Conservation (phyloP, 2,797 vertebrate species). For the Chaetodon trifasciatus region DNA sequence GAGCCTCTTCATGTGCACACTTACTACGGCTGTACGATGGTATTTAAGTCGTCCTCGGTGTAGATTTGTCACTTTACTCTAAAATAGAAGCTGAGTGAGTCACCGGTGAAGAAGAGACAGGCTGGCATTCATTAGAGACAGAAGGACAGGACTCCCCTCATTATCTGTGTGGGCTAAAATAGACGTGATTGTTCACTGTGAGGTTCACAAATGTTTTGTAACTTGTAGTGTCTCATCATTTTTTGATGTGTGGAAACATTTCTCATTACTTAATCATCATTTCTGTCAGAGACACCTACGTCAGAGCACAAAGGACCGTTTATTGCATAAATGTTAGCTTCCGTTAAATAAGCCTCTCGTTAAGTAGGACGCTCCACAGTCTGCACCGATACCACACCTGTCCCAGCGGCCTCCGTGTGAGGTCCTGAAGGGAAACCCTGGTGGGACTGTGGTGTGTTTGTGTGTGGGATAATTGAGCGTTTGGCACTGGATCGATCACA, state of each 20-base stretch:
- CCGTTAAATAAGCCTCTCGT: not conserved
- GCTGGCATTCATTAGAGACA: conserved; percentile 26
- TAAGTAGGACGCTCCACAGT: not conserved
- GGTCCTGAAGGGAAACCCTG: not conserved
- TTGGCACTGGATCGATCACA: not conserved
- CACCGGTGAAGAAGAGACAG: conserved; percentile 13
- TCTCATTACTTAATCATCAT: conserved; percentile 33
- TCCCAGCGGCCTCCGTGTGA: not conserved
- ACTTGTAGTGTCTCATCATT: conserved; percentile 33
- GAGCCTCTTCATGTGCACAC: conserved; percentile 16
- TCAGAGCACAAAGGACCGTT: conserved; percentile 32
- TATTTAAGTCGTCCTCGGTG: conserved; percentile 20
- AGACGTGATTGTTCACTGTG: conserved; percentile 32
- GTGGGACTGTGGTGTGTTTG: not conserved
- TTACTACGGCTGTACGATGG: not conserved
- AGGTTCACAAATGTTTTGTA: conserved; percentile 39
- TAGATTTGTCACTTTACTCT: conserved; percentile 33
- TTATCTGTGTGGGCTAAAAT: conserved; percentile 49
- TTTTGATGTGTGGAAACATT: conserved; percentile 5
- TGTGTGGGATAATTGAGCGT: not conserved
- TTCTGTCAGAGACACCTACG: conserved; percentile 39
- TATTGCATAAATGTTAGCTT: conserved; percentile 9
- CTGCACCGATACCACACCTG: not conserved
- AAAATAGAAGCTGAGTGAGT: conserved; percentile 52
- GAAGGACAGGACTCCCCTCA: conserved; percentile 46